Evolutionary conservation across 2,113 vertebrate species (phyloP), one percentile per base, ranked within the genome.

Genomic region (Dendrocopos noguchii): DNA sequence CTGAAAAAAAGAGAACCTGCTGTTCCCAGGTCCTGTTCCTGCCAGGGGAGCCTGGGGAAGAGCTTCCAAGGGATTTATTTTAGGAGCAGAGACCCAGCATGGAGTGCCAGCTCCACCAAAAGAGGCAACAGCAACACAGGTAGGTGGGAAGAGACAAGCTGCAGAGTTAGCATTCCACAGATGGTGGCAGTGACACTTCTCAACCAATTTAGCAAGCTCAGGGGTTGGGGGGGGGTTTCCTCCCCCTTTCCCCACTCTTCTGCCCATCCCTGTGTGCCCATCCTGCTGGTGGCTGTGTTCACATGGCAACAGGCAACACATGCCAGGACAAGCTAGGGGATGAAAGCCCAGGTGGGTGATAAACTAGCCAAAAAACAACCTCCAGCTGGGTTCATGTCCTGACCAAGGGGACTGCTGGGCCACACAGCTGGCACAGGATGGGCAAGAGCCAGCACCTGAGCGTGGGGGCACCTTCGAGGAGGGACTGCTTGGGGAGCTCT

Each of bases 21-120:
- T 80, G 86, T 60, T 87, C 75, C 75, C 77, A 53, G 34, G 88
- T 88, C 42, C 17, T 46, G 63, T 31, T 79, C 91, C 5, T 76
- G 75, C 71, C 90, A 34, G 60, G 16, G 72, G 73, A 55, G 72
- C 63, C 33, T 19, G 63, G n/a, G 56, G 64, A 91, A 90, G 11
- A 72, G 55, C 91, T 93, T 66, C 83, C 88, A 80, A 70, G 81
- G 29, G 7, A 27, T 34, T 79, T 89, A 87, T 87, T 92, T 64
- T 46, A n/a, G 93, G 86, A 90, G 46, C 55, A n/a, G 1, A 75
- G 80, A 52, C 39, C 84, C 50, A 31, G 15, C 78, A 31, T 1
- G 24, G 47, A 68, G 76, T 24, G 63, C 61, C 80, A 80, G 76
- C 61, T 85, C 65, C 61, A 71, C 76, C 87, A 80, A 88, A 73